Conservation (phyloP, 2,888 invertebrate genomes). For the Synergus gifuensis region DNA sequence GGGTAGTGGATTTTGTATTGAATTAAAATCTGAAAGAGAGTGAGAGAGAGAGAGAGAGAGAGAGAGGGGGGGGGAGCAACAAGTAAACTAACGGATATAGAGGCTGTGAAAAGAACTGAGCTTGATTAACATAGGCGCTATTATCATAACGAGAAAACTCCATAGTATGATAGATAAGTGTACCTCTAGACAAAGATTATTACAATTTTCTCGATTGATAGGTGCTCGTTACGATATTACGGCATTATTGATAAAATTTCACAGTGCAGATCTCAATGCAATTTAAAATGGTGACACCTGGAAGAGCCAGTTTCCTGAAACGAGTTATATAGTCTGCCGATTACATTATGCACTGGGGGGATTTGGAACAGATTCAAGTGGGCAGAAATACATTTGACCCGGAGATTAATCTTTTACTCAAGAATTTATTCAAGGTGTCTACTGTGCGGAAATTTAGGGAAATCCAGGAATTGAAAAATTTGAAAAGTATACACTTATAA, state of each 20-base stretch:
- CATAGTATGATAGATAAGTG: constrained; percentile 32
- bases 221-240: constrained; percentile 35
- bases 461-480: not conserved
- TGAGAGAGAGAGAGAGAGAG: not conserved
- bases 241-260: constrained; percentile 34
- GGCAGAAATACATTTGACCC: constrained; percentile 32
- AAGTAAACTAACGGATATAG: not conserved
- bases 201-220: constrained; percentile 12
- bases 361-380: constrained; percentile 38
- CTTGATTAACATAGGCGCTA: constrained; percentile 4
- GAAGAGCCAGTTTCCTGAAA: constrained; percentile 41
- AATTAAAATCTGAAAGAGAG: not conserved
- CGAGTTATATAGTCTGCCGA: constrained; percentile 33
- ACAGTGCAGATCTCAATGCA: constrained; percentile 15
- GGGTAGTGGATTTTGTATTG: not conserved
- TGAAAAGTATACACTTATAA: not conserved
- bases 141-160: constrained; percentile 27
- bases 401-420: constrained; percentile 12
- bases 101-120: not conserved
- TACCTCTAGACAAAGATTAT: constrained; percentile 18
- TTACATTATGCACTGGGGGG: constrained; percentile 20
- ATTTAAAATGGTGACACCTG: constrained; percentile 37
- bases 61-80: not conserved
- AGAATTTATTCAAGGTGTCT: not conserved
- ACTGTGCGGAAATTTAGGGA: no score